phyloP scores from a whole-genome alignment of 2,797 vertebrate genomes.

The Tachyglossus aculeatus region DNA sequence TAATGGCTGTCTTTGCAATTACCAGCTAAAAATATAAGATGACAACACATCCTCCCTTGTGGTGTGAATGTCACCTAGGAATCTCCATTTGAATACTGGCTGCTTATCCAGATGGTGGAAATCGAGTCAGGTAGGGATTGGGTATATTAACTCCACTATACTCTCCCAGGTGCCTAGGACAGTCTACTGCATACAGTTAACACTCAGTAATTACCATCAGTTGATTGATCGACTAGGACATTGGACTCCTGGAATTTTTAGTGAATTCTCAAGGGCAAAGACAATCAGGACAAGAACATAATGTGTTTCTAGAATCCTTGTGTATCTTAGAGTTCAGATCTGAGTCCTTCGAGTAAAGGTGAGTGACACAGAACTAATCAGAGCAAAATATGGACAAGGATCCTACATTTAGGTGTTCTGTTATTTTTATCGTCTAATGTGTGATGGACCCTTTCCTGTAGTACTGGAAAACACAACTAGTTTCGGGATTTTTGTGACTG shows the following conservation, averaged over 20 bases:
- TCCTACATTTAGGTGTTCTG: background rate
- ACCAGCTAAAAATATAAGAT: background rate
- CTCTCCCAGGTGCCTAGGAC: too few species aligned
- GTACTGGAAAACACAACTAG: too few species aligned
- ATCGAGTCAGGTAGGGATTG: background rate
- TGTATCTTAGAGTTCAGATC: background rate
- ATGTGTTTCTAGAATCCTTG: background rate
- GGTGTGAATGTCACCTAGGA: background rate
- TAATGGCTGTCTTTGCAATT: too few species aligned
- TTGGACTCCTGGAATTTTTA: too few species aligned
- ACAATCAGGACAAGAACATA: background rate
- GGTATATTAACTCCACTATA: too few species aligned
- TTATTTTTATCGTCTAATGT: background rate
- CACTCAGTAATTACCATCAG: too few species aligned
- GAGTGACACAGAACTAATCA: background rate
- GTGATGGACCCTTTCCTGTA: background rate
- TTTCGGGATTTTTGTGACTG: background rate
- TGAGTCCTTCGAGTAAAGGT: background rate
- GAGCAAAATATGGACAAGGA: background rate
- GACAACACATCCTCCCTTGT: background rate
- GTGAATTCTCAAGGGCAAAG: background rate
- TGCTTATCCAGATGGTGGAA: background rate
- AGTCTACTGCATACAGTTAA: too few species aligned
- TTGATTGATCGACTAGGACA: too few species aligned
- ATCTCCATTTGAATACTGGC: background rate